Base-by-base conservation (phyloP, 2,888 invertebrate species). In the Amorpha juglandis region DNA sequence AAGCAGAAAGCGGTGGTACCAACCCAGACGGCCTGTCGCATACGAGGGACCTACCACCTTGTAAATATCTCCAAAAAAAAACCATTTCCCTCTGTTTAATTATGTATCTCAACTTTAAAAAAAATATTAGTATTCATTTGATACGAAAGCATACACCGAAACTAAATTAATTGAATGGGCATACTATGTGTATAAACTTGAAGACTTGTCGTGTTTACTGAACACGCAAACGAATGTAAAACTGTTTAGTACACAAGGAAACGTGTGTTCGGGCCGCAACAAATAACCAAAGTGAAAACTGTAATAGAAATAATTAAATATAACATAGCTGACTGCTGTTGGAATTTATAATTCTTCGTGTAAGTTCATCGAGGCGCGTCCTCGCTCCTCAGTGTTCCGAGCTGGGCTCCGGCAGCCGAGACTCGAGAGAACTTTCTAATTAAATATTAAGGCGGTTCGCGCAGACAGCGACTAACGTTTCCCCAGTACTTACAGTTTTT, bases 381-480 rank as follows among this genome's bases (percentile, higher is more conserved):
- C 71, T 68, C 70, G 72, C 72, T 71, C 73, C 71, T 68, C 70
- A 73, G 71, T 71, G 72, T 73, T 65, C 74, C 73, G 71, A 72
- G 74, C 74, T 75, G 71, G 72, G 74, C 74, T 75, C 74, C 68
- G 77, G 71, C 76, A 76, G 38, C 7, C 38, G 38, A 38, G 27
- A 27, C 75, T 71, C 74, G 73, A 73, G 80, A 76, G 80, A 88
- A 88, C 85, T 89, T 88, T 83, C 81, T 87, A 86, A 89, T 89
- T 87, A 88, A 89, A 89, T 87, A 89, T 89, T 87, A 83, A 88
- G 79, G 81, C 76, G 75, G 80, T 78, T 78, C 80, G 74, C 76
- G 80, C 78, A 79, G 77, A 77, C 79, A 76, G 78, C 77, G 77
- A 74, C 77, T 74, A 65, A 58, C 58, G 58, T 1, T 38, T 58